A percentile compares a stretch with the other conserved stretches of the same genome.
phyloP scores from a whole-genome alignment of 1,140 invertebrate genomes.

The Holotrichia oblita region DNA sequence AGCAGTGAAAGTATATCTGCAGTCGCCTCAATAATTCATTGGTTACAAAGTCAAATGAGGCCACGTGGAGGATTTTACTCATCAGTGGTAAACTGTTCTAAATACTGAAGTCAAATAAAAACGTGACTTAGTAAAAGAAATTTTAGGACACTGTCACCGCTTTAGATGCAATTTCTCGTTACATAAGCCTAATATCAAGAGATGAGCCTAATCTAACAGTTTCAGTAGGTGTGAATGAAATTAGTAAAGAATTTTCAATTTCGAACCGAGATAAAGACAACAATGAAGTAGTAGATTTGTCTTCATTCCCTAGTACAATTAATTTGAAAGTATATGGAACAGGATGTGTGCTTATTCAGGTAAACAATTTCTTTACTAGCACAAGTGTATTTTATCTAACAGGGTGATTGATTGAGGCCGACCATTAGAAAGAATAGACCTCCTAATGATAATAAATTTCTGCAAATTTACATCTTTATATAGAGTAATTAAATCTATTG shows the following conservation, averaged over 20 bases:
- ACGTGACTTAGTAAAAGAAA: background rate
- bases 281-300: constrained; percentile 54
- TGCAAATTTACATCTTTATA: too few species aligned
- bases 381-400: too few species aligned
- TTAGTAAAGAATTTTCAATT: constrained; percentile 47
- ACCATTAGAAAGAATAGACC: too few species aligned
- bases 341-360: constrained; percentile 70
- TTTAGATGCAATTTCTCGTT: constrained; percentile 68
- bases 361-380: constrained; percentile 48
- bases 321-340: constrained; percentile 65
- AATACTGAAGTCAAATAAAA: too few species aligned
- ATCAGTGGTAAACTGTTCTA: too few species aligned
- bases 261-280: constrained; percentile 48
- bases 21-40: constrained; percentile 66
- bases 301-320: constrained; percentile 61
- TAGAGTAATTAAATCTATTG: too few species aligned
- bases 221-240: constrained; percentile 38
- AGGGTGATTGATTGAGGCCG: too few species aligned
- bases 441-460: too few species aligned
- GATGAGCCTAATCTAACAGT: constrained; percentile 49
- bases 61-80: constrained; percentile 75
- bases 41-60: constrained; percentile 75
- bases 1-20: constrained; percentile 67
- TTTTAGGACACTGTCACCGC: constrained; percentile 71
- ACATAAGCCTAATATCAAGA: constrained; percentile 57